Evolutionary conservation across 2,888 invertebrate species (phyloP).

Genomic region (Tenthredo mesomela): DNA sequence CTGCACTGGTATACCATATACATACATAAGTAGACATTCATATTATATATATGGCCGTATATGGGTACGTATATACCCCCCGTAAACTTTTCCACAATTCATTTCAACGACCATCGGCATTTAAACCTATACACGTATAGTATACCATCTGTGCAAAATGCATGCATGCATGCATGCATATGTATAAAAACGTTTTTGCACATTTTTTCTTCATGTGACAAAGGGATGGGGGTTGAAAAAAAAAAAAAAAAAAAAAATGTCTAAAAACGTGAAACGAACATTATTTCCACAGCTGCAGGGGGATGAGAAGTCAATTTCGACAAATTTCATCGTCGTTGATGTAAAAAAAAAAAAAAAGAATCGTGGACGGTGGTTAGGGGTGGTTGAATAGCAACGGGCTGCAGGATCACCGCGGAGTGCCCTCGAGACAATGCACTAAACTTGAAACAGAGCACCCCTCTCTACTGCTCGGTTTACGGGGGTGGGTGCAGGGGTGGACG

Average conservation of each 20-base stretch:
- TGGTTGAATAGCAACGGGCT: neutral
- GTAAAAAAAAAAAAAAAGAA: neutral
- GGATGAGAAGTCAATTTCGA: neutral
- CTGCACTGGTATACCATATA: neutral
- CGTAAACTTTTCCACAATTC: neutral
- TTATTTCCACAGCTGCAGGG: too few relatives aligned
- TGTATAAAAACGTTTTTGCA: too few relatives aligned
- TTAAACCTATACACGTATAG: too few relatives aligned
- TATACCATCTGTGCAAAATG: too few relatives aligned
- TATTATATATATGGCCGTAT: too few relatives aligned
- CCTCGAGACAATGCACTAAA: slow-evolving; percentile 30
- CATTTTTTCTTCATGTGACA: too few relatives aligned
- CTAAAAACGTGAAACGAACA: too few relatives aligned
- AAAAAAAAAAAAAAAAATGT: too few relatives aligned
- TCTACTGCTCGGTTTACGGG: neutral
- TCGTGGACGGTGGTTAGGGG: neutral
- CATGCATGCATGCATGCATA: too few relatives aligned
- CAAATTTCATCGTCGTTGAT: slow-evolving; percentile 15
- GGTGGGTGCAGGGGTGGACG: neutral
- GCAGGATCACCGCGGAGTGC: slow-evolving; percentile 5
- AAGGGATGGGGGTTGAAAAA: too few relatives aligned
- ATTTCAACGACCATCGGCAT: neutral
- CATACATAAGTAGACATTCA: neutral
- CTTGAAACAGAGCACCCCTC: neutral
- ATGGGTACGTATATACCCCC: neutral